phyloP scores from a whole-genome alignment of 2,797 vertebrate species.

The Eulemur rubriventer region DNA sequence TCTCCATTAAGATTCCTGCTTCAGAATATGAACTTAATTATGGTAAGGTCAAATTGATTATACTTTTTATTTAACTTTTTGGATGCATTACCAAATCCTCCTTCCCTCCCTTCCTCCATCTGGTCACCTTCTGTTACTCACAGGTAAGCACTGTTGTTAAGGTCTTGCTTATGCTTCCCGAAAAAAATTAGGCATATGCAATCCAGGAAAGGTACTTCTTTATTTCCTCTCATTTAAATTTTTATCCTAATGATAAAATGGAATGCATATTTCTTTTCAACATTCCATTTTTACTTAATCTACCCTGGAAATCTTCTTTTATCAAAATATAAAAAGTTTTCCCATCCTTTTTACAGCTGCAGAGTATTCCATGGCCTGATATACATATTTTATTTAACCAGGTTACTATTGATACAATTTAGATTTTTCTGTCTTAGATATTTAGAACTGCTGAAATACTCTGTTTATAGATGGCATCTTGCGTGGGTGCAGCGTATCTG shows the following conservation, averaged over 20 bases:
- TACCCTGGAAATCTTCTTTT: not conserved
- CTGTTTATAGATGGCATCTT: not conserved
- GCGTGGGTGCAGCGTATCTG: not conserved
- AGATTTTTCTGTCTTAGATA: not conserved
- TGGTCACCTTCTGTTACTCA: not conserved
- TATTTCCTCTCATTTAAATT: not conserved
- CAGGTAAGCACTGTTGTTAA: not conserved
- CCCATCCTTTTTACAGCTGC: not conserved
- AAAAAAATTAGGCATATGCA: not conserved
- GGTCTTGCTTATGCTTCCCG: not conserved
- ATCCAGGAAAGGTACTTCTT: not conserved
- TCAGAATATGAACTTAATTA: not conserved
- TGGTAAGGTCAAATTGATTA: not conserved
- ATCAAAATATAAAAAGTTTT: not conserved
- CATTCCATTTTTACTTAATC: not conserved
- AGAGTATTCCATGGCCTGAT: not conserved
- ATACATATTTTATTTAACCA: not conserved
- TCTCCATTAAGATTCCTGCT: not conserved
- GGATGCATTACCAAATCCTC: not conserved
- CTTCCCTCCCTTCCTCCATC: not conserved
- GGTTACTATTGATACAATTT: not conserved
- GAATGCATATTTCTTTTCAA: not conserved
- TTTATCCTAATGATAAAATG: not conserved
- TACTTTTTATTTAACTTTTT: not conserved
- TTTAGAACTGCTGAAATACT: not conserved